Percentiles rank a stretch among this genome's conserved stretches.
phyloP scores from a whole-genome alignment of 2,888 invertebrate genomes.

The Dryobotodes eremita region DNA sequence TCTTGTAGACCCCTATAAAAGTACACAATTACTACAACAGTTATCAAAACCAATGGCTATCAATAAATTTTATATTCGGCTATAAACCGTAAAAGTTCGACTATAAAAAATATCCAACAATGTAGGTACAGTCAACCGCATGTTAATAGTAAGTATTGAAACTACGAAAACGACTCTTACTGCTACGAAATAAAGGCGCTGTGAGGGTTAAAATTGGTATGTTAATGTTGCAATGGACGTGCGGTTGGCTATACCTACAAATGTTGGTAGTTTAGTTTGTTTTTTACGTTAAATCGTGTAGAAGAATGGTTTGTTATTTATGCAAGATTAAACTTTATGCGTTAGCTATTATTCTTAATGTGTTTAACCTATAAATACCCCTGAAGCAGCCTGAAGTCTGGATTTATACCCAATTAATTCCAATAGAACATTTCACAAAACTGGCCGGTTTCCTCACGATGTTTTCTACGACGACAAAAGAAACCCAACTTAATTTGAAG shows the following conservation, averaged over 20 bases:
- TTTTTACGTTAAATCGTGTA: conserved; percentile 24
- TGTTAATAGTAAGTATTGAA: not conserved
- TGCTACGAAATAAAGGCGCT: not conserved
- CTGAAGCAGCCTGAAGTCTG: not conserved
- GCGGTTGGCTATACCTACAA: not conserved
- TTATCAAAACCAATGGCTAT: conserved; percentile 29
- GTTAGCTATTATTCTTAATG: not conserved
- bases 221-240: not conserved
- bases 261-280: not conserved
- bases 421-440: no score
- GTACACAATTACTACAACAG: conserved; percentile 5
- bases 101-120: conserved; percentile 40
- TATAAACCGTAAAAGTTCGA: conserved; percentile 37
- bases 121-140: conserved; percentile 3
- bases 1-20: conserved; percentile 39
- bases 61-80: conserved; percentile 56
- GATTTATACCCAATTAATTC: not conserved
- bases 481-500: no score
- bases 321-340: conserved; percentile 33
- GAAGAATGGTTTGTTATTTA: conserved; percentile 23
- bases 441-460: no score
- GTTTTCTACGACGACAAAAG: no score
- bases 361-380: not conserved
- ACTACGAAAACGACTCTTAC: not conserved
- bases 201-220: not conserved